Base-by-base conservation (phyloP, 2,888 invertebrate genomes). In the Phrixothrix hirtus region DNA sequence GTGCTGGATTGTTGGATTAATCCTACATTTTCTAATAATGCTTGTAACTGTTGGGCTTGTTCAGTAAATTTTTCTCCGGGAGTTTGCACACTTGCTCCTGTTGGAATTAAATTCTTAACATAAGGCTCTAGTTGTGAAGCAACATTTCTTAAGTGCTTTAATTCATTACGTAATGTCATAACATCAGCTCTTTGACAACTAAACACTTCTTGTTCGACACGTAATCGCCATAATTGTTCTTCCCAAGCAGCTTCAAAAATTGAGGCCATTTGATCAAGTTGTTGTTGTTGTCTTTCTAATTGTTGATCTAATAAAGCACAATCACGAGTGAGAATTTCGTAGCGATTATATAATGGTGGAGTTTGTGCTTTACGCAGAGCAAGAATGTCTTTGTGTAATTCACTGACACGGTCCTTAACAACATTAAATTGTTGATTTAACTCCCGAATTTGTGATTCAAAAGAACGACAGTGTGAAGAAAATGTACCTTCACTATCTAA, bases 201-300 rank as follows among this genome's bases (percentile, higher is more conserved):
- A 55, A 75, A 75, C 1, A 75, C 74, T 65, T 87, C 86, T 69
- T 88, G 87, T 70, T 89, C 88, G 4, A 85, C 79, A 36, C 85
- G 80, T 53, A 88, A 81, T 54, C 86, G 77, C 72, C 87, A 85
- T 15, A 87, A 71, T 63, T 86, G 85, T 64, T 87, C 87, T 67
- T 88, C 87, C 88, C 88, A 88, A 1, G 85, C 78, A 35, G 83
- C 75, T 57, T 84, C 84, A 61, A 85, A 85, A 2, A 81, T 77
- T 3, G 78, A 75, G 44, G 81, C 77, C 65, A 84, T 76, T 35
- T 82, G 75, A 51, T 84, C 84, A 55, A 85, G 68, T 65, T 85
- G 84, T 27, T 79, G 75, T 61, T 83, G 82, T 64, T 84, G 83
- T 55, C 82, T 75, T 57, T 83, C 83, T 31, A 85, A 66, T 51